phyloP scores from a whole-genome alignment of 2,888 invertebrate genomes.

The Drosophila antonietae region DNA sequence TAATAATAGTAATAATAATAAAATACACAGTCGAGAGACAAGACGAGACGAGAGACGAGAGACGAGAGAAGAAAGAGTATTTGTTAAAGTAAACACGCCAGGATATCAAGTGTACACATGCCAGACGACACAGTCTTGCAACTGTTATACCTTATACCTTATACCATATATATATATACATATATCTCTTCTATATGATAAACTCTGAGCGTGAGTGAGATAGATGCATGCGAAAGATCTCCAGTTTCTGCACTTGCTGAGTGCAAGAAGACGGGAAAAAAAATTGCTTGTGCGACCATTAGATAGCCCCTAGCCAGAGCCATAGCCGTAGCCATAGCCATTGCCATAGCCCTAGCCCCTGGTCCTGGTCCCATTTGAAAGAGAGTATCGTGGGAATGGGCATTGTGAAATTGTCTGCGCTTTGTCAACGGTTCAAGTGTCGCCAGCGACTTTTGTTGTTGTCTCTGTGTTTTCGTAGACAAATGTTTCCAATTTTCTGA shows the following conservation, averaged over 20 bases:
- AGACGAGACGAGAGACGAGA: conserved; percentile 29
- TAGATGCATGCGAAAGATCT: conserved; percentile 63
- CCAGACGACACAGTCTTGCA: conserved; percentile 40
- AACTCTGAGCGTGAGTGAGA: conserved; percentile 21
- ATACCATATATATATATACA: background rate
- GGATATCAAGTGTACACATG: conserved; percentile 79
- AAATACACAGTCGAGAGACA: conserved; percentile 50
- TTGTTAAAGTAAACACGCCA: conserved; percentile 76
- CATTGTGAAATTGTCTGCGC: conserved; percentile 71
- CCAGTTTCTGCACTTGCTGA: conserved; percentile 78
- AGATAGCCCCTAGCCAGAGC: conserved; percentile 55
- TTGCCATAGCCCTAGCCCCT: conserved; percentile 20
- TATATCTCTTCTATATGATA: conserved; percentile 2
- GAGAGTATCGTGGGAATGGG: conserved; percentile 79
- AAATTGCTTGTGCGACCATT: conserved; percentile 60
- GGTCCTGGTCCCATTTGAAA: conserved; percentile 43
- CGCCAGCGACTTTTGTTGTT: conserved; percentile 61
- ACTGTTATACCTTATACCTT: conserved; percentile 1
- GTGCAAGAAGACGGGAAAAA: conserved; percentile 22
- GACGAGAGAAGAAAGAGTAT: conserved; percentile 61
- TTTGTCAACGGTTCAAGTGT: conserved; percentile 76
- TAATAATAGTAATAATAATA: conserved; percentile 62
- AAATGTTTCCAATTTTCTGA: conserved; percentile 69
- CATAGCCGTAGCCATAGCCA: background rate
- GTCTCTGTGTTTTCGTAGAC: conserved; percentile 66